Base-by-base conservation (phyloP, 2,113 vertebrate genomes). In the Mustela lutreola region DNA sequence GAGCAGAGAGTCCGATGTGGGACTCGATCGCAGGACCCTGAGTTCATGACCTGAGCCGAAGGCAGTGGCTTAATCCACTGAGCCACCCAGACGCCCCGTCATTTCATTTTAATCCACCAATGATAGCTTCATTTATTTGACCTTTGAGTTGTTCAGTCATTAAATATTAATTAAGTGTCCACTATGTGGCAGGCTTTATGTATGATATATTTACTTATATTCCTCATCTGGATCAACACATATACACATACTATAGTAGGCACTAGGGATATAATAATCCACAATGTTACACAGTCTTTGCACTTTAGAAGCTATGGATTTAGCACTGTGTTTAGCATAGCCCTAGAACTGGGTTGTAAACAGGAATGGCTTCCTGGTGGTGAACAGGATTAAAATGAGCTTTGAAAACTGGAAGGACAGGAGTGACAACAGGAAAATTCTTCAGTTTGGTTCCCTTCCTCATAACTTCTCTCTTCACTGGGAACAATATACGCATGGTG, bases 351-450 rank as follows among this genome's bases (percentile, higher is more conserved):
- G 45, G 22, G 31, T 80, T 97, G 5, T 91, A 94, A 90, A 83
- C 48, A 94, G 11, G n/a, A 94, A 92, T 58, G 80, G 2, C 87
- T 97, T 80, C 62, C 58, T 78, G 33, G 73, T 94, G 39, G 60
- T 33, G 58, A 94, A 81, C 63, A 91, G 26, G 19, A 94, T 96
- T 89, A 94, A 94, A 92, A 96, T 88, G 70, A 96, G 63, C 86
- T 94, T 97, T 96, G 45, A 65, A 94, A 97, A 94, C 11, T 56
- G 39, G 58, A 93, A 75, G 42, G 50, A 92, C 48, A 95, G 76
- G 60, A 70, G 70, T 97, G 95, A 94, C 48, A 97, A 87, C 31
- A 91, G 94, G 53, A 96, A 95, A 85, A 88, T 97, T 95, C 63
- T 91, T 93, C 53, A 76, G 10, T 94, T 48, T 65, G 42, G 7